phyloP scores from a whole-genome alignment of 2,888 invertebrate species.

The Electrophaes corylata region DNA sequence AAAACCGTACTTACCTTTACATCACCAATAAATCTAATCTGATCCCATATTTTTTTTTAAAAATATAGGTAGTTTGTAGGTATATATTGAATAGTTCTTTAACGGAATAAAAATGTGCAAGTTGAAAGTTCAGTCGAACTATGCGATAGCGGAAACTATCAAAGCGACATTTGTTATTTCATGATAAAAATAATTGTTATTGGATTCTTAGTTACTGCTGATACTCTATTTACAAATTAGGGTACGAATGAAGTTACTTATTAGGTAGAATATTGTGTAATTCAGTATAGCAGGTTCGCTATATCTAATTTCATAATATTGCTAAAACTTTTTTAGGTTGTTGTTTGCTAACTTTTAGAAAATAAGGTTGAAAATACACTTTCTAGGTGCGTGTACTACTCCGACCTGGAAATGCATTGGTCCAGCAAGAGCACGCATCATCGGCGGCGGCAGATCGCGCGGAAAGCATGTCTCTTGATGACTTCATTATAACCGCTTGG shows the following conservation, averaged over 20 bases:
- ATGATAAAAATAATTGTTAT: conserved; percentile 38
- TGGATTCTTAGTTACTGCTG: conserved; percentile 23
- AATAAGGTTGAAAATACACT: conserved; percentile 20
- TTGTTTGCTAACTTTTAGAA: conserved; percentile 8
- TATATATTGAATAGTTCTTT: too few relatives aligned
- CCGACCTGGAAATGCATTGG: conserved; percentile 59
- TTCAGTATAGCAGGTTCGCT: conserved; percentile 3
- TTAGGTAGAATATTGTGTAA: conserved; percentile 13
- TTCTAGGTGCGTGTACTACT: conserved; percentile 27
- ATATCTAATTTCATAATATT: not conserved
- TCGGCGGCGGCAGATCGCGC: conserved; percentile 55
- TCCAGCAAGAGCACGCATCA: conserved; percentile 57
- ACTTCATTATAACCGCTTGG: conserved; percentile 49
- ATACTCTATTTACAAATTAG: conserved; percentile 36
- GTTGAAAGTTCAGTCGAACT: conserved; percentile 49
- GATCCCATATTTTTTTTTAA: too few relatives aligned
- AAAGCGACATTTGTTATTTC: conserved; percentile 40
- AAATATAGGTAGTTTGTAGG: too few relatives aligned
- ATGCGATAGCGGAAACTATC: conserved; percentile 46
- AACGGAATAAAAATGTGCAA: conserved; percentile 23
- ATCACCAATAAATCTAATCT: too few relatives aligned
- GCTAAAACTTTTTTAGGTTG: not conserved
- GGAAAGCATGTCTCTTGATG: conserved; percentile 60
- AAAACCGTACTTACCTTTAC: not conserved
- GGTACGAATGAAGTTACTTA: conserved; percentile 17